Conservation (phyloP, 2,888 invertebrate genomes). For the Himalopsyche tibetana region DNA sequence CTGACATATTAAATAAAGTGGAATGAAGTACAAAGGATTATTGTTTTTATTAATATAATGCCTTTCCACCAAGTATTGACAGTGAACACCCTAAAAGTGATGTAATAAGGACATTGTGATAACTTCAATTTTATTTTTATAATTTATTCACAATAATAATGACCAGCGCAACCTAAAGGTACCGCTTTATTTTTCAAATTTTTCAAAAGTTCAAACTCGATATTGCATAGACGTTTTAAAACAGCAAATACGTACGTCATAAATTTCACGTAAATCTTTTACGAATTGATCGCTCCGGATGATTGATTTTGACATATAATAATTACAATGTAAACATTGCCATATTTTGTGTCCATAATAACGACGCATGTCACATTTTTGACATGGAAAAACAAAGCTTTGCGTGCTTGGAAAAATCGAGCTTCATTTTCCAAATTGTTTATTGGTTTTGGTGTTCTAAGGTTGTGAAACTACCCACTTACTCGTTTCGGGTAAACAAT, state of each 20-base stretch:
- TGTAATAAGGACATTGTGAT: too few relatives aligned
- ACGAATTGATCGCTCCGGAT: not conserved
- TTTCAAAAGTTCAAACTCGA: too few relatives aligned
- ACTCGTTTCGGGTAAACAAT: conserved; percentile 11
- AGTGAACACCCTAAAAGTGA: too few relatives aligned
- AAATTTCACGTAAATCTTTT: not conserved
- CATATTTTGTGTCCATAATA: conserved; percentile 24
- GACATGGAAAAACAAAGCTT: conserved; percentile 32
- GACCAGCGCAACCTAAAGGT: too few relatives aligned
- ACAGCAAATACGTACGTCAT: not conserved
- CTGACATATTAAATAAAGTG: too few relatives aligned
- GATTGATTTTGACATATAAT: conserved; percentile 25
- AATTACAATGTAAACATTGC: conserved; percentile 38
- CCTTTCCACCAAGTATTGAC: too few relatives aligned
- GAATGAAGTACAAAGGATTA: too few relatives aligned
- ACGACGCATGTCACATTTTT: conserved; percentile 9
- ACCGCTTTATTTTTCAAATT: too few relatives aligned
- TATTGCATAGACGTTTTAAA: too few relatives aligned
- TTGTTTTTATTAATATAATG: too few relatives aligned
- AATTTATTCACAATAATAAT: too few relatives aligned
- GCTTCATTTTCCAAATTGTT: conserved; percentile 37
- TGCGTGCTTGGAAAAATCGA: conserved; percentile 31
- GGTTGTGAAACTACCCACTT: not conserved
- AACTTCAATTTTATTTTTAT: too few relatives aligned
- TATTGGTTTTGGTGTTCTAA: conserved; percentile 34